Evolutionary conservation across 2,888 invertebrate genomes (phyloP), one percentile per base, ranked within the genome.

Genomic region (Melanostoma scalare): DNA sequence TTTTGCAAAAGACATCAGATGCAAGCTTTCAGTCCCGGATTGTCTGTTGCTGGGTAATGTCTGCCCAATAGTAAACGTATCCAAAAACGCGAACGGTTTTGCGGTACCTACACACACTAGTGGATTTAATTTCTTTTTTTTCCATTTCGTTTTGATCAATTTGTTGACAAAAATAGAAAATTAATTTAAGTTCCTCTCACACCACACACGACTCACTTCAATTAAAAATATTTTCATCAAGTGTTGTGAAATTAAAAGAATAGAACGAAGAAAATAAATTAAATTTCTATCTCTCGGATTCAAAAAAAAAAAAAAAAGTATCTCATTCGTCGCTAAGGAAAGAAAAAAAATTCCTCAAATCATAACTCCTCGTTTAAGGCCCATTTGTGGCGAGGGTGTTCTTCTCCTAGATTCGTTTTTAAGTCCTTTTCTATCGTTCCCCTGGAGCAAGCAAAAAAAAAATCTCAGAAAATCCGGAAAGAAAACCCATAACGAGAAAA

Each of bases 11-110:
- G 86, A 86, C 87, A 87, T 86, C 87, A 87, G 87, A 86, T 86
- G 85, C 82, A 87, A 89, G 89, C 89, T 90, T 90, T 90, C 88
- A 90, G 90, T 90, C 90, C 90, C 90, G 90, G 90, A 89, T 90
- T 90, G 90, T 89, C 89, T 90, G 89, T 90, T 90, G 89, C 89
- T 90, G 89, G 89, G 89, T 89, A 88, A 89, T 87, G 88, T 86
- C 76, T 86, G 87, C 88, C 88, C 79, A 44, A 69, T 63, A 68
- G 56, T 53, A 78, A 75, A 72, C 48, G 68, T 75, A 73, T 50
- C 58, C 65, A 72, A 69, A 35, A 82, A 75, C 82, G 82, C 73
- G 76, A 79, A 79, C 84, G 84, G 79, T 75, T 50, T 79, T 84
- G 74, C 84, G 79, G 78, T 75, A 71, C 61, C 67, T 52, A 67